Base-by-base conservation (phyloP, 2,113 vertebrate genomes). In the Piaya cayana region DNA sequence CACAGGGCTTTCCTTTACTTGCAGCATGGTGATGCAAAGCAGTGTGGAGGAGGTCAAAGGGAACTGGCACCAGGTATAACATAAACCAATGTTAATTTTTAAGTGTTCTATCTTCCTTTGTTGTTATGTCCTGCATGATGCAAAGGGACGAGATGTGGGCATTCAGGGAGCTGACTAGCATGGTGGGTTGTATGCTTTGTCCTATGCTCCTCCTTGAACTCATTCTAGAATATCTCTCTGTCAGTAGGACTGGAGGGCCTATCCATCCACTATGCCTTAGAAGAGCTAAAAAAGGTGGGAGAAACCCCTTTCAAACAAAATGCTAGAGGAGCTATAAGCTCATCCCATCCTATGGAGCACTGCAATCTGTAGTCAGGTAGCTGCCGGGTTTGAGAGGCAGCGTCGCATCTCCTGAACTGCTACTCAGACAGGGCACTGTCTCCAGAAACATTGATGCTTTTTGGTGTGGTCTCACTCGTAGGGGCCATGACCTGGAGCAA, bases 361-460 rank as follows among this genome's bases (percentile, higher is more conserved):
- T 43, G 70, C 1, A 1, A n/a, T 56, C 27, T 45, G 27, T 49
- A 36, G 60, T 34, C 53, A 68, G 25, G 60, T 43, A 75, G n/a
- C 27, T 53, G 56, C 53, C 30, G n/a, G 45, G 13, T 32, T 75
- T 47, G 45, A 69, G n/a, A 64, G n/a, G 11, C n/a, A 69, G 25
- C 2, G 1, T 58, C 43, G 23, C 12, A 12, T 52, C 52, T 79
- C 50, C 29, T 43, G 26, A 0, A 1, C 37, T 42, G 50, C 22
- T 75, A 23, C 50, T 58, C 25, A 26, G 36, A 7, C 43, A 45
- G 2, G 26, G 13, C 17, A 45, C 47, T 62, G 16, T 23, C 71
- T 83, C 21, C 50, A 32, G 36, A 58, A 68, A 6, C 3, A 3
- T 18, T 47, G 0, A 0, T 6, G 9, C 29, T 5, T 79, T 62